Conservation (phyloP, 2,797 vertebrate species). For the Leptodactylus fallax region DNA sequence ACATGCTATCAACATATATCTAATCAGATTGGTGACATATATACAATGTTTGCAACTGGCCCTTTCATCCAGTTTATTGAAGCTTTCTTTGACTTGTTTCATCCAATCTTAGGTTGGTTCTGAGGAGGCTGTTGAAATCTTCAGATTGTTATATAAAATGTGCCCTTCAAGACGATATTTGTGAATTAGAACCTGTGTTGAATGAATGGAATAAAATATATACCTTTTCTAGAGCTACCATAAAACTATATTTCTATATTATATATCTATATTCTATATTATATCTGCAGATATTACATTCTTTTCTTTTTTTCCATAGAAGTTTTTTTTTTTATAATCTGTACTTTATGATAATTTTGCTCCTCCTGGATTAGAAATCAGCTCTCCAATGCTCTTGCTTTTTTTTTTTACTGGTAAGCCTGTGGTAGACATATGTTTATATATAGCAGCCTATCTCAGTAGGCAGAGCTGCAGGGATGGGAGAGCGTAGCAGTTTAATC, state of each 20-base stretch:
- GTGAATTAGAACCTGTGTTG: not conserved
- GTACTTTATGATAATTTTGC: no score
- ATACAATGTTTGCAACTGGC: not conserved
- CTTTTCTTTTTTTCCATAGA: no score
- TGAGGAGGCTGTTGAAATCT: not conserved
- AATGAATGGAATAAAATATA: not conserved
- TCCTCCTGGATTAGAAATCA: no score
- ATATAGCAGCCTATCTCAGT: no score
- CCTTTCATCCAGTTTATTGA: not conserved
- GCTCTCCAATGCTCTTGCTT: no score
- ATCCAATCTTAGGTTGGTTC: not conserved
- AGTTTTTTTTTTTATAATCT: no score
- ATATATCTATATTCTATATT: no score
- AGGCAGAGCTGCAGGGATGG: no score
- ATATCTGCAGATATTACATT: no score
- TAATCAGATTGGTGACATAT: not conserved
- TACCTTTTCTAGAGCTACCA: not conserved
- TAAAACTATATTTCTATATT: no score
- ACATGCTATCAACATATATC: conserved; percentile 23
- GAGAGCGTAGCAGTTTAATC: not conserved
- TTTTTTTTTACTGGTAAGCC: not conserved
- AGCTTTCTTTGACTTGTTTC: not conserved
- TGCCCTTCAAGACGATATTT: not conserved
- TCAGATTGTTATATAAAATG: not conserved
- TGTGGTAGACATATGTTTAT: not conserved